These are phyloP conservation scores for Punctoribates punctum DNA, from an alignment of 2,888 invertebrate genomes.

Conservation along the genomic window DNA sequence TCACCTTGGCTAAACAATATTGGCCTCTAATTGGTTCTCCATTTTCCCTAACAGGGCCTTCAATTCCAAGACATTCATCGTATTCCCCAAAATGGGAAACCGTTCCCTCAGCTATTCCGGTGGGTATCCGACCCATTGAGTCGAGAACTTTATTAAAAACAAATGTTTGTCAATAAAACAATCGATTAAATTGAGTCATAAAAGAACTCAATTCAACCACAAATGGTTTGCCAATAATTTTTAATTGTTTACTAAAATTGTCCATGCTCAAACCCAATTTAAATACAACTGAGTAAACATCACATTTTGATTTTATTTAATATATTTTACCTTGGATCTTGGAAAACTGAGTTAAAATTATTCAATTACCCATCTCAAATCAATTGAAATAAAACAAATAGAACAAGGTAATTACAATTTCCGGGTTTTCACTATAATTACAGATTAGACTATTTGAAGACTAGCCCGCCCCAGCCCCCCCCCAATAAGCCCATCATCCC, in stretches of 20 bases:
- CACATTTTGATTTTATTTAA: background rate
- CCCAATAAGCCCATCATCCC: too few relatives aligned
- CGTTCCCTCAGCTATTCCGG: slow-evolving; percentile 39
- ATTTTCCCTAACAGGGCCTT: background rate
- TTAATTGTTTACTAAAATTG: background rate
- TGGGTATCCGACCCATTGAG: slow-evolving; percentile 37
- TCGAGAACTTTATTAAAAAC: slow-evolving; percentile 24
- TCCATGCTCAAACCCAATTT: too few relatives aligned
- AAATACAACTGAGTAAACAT: background rate
- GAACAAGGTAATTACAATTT: too few relatives aligned
- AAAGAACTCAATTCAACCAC: background rate
- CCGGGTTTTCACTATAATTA: too few relatives aligned
- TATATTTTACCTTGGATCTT: background rate
- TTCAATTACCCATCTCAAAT: too few relatives aligned
- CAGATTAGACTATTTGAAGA: too few relatives aligned
- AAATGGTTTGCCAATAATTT: too few relatives aligned
- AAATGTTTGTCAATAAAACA: background rate
- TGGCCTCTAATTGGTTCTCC: slow-evolving; percentile 27
- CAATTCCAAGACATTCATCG: slow-evolving; percentile 39
- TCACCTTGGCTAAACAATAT: slow-evolving; percentile 39
- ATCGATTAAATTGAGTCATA: background rate
- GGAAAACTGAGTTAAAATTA: too few relatives aligned
- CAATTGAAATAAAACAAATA: too few relatives aligned
- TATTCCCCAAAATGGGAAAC: slow-evolving; percentile 40
- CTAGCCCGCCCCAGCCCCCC: too few relatives aligned